These are phyloP conservation scores for Mesocricetus auratus DNA, from an alignment of 2,113 vertebrate genomes.

Conservation along the genomic window DNA sequence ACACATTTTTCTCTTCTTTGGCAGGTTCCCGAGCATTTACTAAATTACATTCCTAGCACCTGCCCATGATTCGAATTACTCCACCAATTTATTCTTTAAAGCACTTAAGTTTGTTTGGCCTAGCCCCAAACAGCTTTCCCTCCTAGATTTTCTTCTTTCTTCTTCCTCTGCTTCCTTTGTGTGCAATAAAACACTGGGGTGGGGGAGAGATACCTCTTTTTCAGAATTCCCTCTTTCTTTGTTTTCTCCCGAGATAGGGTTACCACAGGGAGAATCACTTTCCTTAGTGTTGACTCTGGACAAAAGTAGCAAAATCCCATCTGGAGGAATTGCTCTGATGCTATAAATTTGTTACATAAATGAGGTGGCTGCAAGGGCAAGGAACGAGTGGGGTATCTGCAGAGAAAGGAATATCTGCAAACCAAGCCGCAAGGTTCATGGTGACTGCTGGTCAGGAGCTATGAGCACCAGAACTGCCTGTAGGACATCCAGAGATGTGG, in stretches of 20 bases:
- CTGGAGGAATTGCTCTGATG: not conserved
- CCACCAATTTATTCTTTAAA: slow-evolving; percentile 86
- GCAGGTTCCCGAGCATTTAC: slow-evolving; percentile 87
- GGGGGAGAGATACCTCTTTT: slow-evolving; percentile 21
- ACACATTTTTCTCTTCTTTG: slow-evolving; percentile 89
- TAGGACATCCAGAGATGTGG: not conserved
- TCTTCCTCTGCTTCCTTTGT: slow-evolving; percentile 74
- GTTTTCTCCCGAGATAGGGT: not conserved
- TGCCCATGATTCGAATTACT: slow-evolving; percentile 88
- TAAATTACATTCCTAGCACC: slow-evolving; percentile 88
- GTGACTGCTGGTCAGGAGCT: not conserved
- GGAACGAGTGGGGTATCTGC: not conserved
- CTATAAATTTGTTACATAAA: not conserved
- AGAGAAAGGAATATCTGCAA: not conserved
- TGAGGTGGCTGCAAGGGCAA: slow-evolving; percentile 9
- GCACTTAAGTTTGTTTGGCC: slow-evolving; percentile 86
- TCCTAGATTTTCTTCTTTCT: slow-evolving; percentile 76
- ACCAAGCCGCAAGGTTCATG: not conserved
- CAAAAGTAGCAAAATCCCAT: slow-evolving; percentile 4
- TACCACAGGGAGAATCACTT: not conserved
- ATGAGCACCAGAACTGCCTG: slow-evolving; percentile 5
- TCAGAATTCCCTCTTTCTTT: slow-evolving; percentile 55
- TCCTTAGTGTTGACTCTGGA: slow-evolving; percentile 10
- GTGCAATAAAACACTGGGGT: slow-evolving; percentile 51
- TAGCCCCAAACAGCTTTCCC: slow-evolving; percentile 76